Conservation (phyloP, 2,888 invertebrate genomes). For the Salpingus planirostris region DNA sequence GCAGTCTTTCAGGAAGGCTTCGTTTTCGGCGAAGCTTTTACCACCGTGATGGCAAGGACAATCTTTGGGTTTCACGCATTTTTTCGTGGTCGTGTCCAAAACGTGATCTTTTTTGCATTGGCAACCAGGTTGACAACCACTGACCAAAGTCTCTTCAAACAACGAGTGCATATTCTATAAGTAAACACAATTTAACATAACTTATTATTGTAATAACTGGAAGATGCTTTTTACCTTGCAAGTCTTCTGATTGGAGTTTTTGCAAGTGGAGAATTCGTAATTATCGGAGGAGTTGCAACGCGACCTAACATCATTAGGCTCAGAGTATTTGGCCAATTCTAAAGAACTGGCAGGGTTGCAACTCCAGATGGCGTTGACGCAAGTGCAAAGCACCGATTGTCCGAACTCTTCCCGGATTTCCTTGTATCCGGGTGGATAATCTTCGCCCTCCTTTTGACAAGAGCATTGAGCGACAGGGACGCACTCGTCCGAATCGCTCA, state of each 20-base stretch:
- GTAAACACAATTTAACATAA: too few relatives aligned
- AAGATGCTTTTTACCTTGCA: too few relatives aligned
- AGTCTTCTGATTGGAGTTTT: constrained; percentile 64
- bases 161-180: constrained; percentile 74
- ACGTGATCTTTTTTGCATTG: constrained; percentile 69
- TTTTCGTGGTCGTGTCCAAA: constrained; percentile 52
- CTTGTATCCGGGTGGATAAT: constrained; percentile 66
- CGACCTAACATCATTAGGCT: constrained; percentile 52
- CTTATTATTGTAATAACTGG: too few relatives aligned
- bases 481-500: constrained; percentile 66
- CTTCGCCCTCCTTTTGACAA: constrained; percentile 63
- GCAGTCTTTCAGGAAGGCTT: constrained; percentile 70
- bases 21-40: constrained; percentile 67
- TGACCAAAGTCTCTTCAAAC: constrained; percentile 46
- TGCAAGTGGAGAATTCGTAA: constrained; percentile 71
- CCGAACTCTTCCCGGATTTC: constrained; percentile 63
- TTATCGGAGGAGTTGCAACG: constrained; percentile 58
- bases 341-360: constrained; percentile 56
- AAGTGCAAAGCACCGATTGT: constrained; percentile 64
- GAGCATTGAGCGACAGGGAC: constrained; percentile 68
- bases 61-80: constrained; percentile 58
- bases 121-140: constrained; percentile 70
- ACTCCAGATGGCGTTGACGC: constrained; percentile 63
- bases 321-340: constrained; percentile 57
- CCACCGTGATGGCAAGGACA: constrained; percentile 91